Conservation (phyloP, 2,888 invertebrate genomes). For the Drosophila mimetica region DNA sequence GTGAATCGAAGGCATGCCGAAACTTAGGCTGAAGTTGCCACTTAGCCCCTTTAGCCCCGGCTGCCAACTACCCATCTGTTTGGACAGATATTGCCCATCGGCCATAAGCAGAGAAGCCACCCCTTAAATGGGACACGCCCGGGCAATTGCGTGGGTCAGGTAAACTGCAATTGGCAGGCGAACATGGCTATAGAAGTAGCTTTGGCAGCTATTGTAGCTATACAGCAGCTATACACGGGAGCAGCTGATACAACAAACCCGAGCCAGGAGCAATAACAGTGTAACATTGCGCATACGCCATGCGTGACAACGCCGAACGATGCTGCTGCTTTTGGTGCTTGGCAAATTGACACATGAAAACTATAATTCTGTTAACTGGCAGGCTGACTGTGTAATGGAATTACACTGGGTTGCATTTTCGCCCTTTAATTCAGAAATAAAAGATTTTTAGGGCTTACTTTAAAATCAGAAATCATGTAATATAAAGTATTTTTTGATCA, state of each 20-base stretch:
- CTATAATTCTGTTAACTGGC: slow-evolving; percentile 30
- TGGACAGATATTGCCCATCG: slow-evolving; percentile 33
- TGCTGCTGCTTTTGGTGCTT: slow-evolving; percentile 8
- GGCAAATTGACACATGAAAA: slow-evolving; percentile 40
- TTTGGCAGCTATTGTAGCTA: slow-evolving; percentile 1
- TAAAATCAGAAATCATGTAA: too few relatives aligned
- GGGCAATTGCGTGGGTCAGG: slow-evolving; percentile 54
- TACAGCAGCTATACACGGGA: not conserved
- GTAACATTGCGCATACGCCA: slow-evolving; percentile 64
- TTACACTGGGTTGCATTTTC: slow-evolving; percentile 12
- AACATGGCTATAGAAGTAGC: slow-evolving; percentile 6
- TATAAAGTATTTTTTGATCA: too few relatives aligned
- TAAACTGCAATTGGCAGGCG: slow-evolving; percentile 69
- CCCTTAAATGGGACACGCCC: slow-evolving; percentile 48
- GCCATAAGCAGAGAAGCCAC: slow-evolving; percentile 37
- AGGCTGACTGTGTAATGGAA: not conserved
- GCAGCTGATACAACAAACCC: slow-evolving; percentile 33
- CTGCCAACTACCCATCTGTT: slow-evolving; percentile 1
- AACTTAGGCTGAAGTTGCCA: slow-evolving; percentile 16
- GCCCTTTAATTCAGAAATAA: not conserved
- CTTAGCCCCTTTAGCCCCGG: too few relatives aligned
- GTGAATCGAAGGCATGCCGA: slow-evolving; percentile 27
- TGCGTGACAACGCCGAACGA: slow-evolving; percentile 48
- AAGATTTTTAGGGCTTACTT: too few relatives aligned
- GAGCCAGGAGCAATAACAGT: slow-evolving; percentile 13